Conservation (phyloP, 2,113 vertebrate genomes). For the Nibea albiflora region DNA sequence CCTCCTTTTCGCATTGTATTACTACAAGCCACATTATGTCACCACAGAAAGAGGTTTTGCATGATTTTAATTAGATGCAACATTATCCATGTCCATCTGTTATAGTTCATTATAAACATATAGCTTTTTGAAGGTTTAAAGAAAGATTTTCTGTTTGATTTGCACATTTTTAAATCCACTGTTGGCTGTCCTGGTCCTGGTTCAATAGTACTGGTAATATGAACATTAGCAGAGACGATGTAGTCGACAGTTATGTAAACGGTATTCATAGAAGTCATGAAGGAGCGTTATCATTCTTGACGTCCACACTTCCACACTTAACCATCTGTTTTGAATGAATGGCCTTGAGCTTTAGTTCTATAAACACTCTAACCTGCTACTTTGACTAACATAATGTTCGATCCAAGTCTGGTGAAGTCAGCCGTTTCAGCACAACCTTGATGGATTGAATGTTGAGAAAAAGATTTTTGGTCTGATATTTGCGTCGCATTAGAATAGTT, state of each 20-base stretch:
- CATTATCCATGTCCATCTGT: not conserved
- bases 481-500: not conserved
- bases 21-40: not conserved
- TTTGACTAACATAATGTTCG: constrained; percentile 48
- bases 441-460: not conserved
- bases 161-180: not conserved
- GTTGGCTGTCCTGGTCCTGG: not conserved
- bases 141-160: not conserved
- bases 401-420: not conserved
- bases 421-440: not conserved
- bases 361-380: constrained; percentile 19
- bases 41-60: no score
- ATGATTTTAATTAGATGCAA: not conserved
- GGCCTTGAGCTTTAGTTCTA: not conserved
- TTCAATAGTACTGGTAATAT: not conserved
- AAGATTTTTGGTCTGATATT: not conserved
- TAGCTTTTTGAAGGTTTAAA: not conserved
- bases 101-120: not conserved
- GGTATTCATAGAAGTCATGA: not conserved
- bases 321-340: constrained; percentile 60
- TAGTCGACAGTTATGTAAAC: not conserved
- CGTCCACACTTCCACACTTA: not conserved
- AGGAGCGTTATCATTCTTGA: not conserved
- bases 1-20: not conserved
- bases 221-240: not conserved